phyloP scores from a whole-genome alignment of 2,113 vertebrate species.

The Siphamia tubifer region DNA sequence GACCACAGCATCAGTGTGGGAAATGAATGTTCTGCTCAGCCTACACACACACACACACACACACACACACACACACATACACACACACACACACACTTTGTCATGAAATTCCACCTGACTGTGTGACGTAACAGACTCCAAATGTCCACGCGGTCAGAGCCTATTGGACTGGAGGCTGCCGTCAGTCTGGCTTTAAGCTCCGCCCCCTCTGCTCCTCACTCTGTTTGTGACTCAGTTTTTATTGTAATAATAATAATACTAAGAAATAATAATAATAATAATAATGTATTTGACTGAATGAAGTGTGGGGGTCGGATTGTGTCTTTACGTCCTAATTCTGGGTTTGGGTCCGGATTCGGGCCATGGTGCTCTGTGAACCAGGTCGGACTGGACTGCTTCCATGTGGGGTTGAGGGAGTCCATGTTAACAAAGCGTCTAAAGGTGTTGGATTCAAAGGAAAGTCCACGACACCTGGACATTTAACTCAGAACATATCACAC shows the following conservation, averaged over 20 bases:
- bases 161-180: neutral
- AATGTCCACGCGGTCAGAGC: conserved; percentile 7
- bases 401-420: neutral
- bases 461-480: no score
- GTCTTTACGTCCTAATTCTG: conserved; percentile 64
- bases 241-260: conserved; percentile 41
- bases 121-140: conserved; percentile 7
- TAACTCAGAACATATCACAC: no score
- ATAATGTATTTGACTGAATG: conserved; percentile 79
- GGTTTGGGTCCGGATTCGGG: conserved; percentile 33
- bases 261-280: conserved; percentile 4
- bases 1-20: conserved; percentile 41
- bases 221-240: conserved; percentile 60
- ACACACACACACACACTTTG: neutral
- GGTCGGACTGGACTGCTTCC: conserved; percentile 27
- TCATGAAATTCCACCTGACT: neutral
- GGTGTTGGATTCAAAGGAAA: neutral
- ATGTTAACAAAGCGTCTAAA: neutral
- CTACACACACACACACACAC: conserved; percentile 12
- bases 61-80: neutral
- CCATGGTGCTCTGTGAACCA: conserved; percentile 44
- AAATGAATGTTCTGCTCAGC: conserved; percentile 52
- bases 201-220: conserved; percentile 57
- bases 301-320: conserved; percentile 65
- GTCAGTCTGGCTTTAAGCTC: conserved; percentile 26